Conservation (phyloP, 2,888 invertebrate species). For the Drosophila melanosoma region DNA sequence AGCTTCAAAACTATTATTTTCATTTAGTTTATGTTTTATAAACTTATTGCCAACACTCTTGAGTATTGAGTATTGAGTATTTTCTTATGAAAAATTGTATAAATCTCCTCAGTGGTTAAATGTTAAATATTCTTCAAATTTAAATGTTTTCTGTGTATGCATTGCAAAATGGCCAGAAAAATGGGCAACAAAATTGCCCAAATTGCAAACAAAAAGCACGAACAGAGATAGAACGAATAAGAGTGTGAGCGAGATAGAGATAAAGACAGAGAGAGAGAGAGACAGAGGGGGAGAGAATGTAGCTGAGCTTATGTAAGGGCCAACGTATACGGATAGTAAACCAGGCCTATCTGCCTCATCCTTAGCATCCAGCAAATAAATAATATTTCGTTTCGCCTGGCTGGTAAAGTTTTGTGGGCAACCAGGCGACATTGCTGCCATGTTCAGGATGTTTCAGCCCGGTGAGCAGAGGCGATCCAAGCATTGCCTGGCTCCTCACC, state of each 20-base stretch:
- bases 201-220: constrained; percentile 52
- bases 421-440: constrained; percentile 47
- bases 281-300: neutral
- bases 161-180: constrained; percentile 56
- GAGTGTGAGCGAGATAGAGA: neutral
- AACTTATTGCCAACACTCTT: neutral
- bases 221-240: neutral
- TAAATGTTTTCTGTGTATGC: constrained; percentile 58
- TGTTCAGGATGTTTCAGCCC: constrained; percentile 39
- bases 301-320: constrained; percentile 4
- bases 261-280: neutral
- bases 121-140: constrained; percentile 25
- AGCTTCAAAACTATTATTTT: neutral
- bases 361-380: constrained; percentile 52
- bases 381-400: constrained; percentile 61
- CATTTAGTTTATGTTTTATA: neutral
- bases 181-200: constrained; percentile 47
- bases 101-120: neutral
- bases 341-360: constrained; percentile 3
- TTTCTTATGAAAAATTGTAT: neutral
- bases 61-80: too few relatives aligned
- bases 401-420: constrained; percentile 48
- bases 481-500: constrained; percentile 28
- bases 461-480: neutral
- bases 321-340: constrained; percentile 28